A percentile compares a stretch with the other conserved stretches of the same genome.
phyloP scores from a whole-genome alignment of 2,113 vertebrate species.

The Pseudorhombus dupliciocellatus region DNA sequence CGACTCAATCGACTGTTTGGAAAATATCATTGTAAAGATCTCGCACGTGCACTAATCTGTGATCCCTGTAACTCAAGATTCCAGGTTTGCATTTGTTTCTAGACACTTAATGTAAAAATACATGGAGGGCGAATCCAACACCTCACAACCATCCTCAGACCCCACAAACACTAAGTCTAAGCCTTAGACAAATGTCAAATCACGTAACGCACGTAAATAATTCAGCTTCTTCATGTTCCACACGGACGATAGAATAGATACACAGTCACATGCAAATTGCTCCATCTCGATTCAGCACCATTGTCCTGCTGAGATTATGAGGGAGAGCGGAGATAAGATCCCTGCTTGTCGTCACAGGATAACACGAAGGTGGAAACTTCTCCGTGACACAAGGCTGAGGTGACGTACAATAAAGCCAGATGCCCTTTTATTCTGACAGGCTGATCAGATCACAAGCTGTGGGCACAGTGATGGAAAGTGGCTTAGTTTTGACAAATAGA shows the following conservation, averaged over 20 bases:
- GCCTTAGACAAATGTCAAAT: constrained; percentile 40
- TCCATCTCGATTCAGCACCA: constrained; percentile 23
- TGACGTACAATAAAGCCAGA: constrained; percentile 36
- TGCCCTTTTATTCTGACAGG: constrained; percentile 53
- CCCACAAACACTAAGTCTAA: constrained; percentile 6
- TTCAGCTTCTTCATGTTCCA: constrained; percentile 11
- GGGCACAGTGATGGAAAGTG: background rate
- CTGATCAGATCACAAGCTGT: constrained; percentile 19
- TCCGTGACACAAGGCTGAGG: constrained; percentile 17
- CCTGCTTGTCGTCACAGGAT: constrained; percentile 30
- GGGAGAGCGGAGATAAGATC: constrained; percentile 45
- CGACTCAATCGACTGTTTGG: background rate
- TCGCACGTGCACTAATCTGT: background rate
- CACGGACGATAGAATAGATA: constrained; percentile 30
- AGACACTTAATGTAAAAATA: background rate
- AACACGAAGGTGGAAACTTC: constrained; percentile 41
- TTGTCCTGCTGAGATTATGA: constrained; percentile 34
- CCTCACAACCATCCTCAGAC: background rate
- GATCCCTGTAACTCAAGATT: background rate
- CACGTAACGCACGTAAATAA: constrained; percentile 17
- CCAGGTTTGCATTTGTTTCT: too few relatives aligned
- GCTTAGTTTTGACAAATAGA: too few relatives aligned
- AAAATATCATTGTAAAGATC: background rate
- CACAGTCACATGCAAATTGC: constrained; percentile 44
- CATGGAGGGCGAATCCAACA: too few relatives aligned